Conservation (phyloP, 2,797 vertebrate genomes). For the Hydrolagus colliei region DNA sequence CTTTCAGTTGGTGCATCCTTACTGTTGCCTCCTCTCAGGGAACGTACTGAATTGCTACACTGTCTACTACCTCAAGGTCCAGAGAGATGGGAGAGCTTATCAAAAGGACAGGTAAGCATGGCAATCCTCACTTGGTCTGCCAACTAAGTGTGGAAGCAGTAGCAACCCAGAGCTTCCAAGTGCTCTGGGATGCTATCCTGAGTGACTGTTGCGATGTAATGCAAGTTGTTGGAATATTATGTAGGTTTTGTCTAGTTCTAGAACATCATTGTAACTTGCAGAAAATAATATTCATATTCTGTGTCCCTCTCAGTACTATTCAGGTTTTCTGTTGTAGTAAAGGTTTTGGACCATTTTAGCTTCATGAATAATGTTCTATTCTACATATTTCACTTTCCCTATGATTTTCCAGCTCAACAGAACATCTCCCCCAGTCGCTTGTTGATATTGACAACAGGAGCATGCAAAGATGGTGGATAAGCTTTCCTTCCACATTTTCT, state of each 20-base stretch:
- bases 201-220: neutral
- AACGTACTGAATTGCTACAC: conserved; percentile 69
- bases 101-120: conserved; percentile 65
- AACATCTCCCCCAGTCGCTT: no score
- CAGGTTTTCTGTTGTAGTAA: neutral
- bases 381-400: no score
- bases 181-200: neutral
- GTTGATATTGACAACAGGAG: no score
- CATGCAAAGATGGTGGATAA: no score
- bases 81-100: conserved; percentile 68
- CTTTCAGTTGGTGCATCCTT: conserved; percentile 67
- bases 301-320: neutral
- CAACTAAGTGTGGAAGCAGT: neutral
- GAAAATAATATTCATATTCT: neutral
- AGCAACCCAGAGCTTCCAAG: no score
- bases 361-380: neutral
- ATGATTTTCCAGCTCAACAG: no score
- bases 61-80: conserved; percentile 72
- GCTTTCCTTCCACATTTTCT: no score
- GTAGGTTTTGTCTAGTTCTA: neutral
- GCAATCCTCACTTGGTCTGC: neutral
- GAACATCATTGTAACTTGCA: conserved; percentile 1
- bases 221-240: neutral
- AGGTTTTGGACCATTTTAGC: neutral
- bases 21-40: conserved; percentile 67